Conservation (phyloP, 2,888 invertebrate genomes). For the Conops quadrifasciatus region DNA sequence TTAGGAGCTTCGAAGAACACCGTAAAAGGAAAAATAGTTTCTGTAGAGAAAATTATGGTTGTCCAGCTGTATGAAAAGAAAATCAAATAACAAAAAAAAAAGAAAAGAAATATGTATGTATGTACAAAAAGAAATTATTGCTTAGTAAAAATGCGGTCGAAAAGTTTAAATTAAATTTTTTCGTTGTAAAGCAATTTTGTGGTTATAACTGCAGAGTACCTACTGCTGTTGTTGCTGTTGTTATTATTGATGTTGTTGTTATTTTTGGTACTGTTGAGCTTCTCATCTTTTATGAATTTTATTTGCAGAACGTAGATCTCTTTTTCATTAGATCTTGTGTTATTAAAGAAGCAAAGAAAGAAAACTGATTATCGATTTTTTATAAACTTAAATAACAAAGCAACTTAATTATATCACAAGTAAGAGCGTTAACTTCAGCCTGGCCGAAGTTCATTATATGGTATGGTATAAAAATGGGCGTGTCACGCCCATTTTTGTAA, state of each 20-base stretch:
- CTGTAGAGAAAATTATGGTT: slow-evolving; percentile 21
- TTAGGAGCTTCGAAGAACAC: neutral
- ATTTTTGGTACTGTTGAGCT: slow-evolving; percentile 22
- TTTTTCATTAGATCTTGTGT: too few species aligned
- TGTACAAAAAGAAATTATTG: slow-evolving; percentile 8
- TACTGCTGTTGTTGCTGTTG: slow-evolving; percentile 18
- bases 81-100: neutral
- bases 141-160: slow-evolving; percentile 1
- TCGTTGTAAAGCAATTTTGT: neutral
- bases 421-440: too few species aligned
- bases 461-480: too few species aligned
- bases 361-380: too few species aligned
- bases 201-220: neutral
- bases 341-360: too few species aligned
- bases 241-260: slow-evolving; percentile 24
- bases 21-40: neutral
- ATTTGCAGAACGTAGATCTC: too few species aligned
- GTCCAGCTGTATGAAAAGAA: slow-evolving; percentile 13
- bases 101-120: too few species aligned
- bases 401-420: too few species aligned
- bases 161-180: slow-evolving; percentile 32
- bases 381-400: too few species aligned
- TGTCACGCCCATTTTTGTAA: too few species aligned
- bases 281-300: slow-evolving; percentile 9
- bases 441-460: too few species aligned